A percentile compares a stretch with the other conserved stretches of the same genome.
Conservation (phyloP, 2,888 invertebrate genomes). For the Leptopilina drosophilae region DNA sequence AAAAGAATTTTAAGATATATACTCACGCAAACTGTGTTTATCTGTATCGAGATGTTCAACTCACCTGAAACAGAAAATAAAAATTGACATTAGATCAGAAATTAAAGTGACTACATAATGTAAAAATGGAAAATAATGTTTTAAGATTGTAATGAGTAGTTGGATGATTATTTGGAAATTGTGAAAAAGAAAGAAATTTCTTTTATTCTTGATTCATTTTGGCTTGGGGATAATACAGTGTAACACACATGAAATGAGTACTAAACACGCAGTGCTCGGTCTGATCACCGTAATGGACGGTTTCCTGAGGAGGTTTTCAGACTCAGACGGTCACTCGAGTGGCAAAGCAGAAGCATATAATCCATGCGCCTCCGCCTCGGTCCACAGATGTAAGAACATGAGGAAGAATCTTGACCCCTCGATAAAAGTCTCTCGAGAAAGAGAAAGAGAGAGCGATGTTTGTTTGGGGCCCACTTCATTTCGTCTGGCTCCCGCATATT, state of each 20-base stretch:
- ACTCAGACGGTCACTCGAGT: constrained; percentile 48
- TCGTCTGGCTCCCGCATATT: constrained; percentile 19
- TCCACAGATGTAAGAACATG: constrained; percentile 51
- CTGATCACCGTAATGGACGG: constrained; percentile 72
- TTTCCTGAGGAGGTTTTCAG: constrained; percentile 68
- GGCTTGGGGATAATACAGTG: constrained; percentile 37
- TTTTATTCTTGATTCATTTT: constrained; percentile 24
- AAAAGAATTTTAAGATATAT: too few species aligned
- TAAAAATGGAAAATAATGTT: too few species aligned
- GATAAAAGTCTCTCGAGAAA: constrained; percentile 43
- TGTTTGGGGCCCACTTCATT: constrained; percentile 41
- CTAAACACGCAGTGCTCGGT: constrained; percentile 57
- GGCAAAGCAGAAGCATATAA: constrained; percentile 50
- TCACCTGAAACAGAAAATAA: too few species aligned
- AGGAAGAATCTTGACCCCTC: constrained; percentile 52
- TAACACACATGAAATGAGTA: constrained; percentile 50
- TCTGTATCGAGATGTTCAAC: too few species aligned
- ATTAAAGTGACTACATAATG: too few species aligned
- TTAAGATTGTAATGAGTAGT: too few species aligned
- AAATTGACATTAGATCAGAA: too few species aligned
- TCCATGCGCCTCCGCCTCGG: constrained; percentile 43
- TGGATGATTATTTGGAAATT: constrained; percentile 6
- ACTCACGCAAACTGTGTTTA: too few species aligned
- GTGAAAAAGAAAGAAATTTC: constrained; percentile 1
- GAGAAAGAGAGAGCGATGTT: constrained; percentile 39